phyloP scores from a whole-genome alignment of 92 coral and sea anemone genomes.

The Anthopleura xanthogrammica region DNA sequence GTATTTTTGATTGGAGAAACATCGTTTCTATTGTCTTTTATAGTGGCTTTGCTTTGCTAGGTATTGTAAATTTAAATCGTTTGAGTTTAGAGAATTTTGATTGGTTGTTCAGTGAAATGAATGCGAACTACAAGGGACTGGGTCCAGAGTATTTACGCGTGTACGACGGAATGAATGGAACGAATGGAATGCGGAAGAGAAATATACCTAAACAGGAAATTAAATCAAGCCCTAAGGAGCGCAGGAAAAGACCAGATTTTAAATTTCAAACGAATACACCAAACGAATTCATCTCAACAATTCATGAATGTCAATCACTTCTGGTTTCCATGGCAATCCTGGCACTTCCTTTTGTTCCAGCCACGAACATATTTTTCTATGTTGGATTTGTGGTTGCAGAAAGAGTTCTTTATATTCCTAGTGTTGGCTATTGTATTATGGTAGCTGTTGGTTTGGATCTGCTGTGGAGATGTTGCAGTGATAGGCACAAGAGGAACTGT shows the following conservation, averaged over 20 bases:
- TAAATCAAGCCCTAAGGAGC: constrained; percentile 12
- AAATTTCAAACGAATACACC: constrained; percentile 6
- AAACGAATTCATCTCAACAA: constrained; percentile 11
- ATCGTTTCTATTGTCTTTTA: constrained; percentile 61
- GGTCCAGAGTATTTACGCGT: constrained; percentile 5
- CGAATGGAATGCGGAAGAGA: constrained; percentile 26
- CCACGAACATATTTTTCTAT: constrained; percentile 89
- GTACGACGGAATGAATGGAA: constrained; percentile 21
- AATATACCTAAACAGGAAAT: constrained; percentile 17
- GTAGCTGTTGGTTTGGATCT: constrained; percentile 67
- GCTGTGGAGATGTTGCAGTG: constrained; percentile 51
- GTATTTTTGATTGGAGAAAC: constrained; percentile 67
- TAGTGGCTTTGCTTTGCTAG: constrained; percentile 37
- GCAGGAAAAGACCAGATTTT: neutral
- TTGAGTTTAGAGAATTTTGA: constrained; percentile 29
- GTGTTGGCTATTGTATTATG: constrained; percentile 90
- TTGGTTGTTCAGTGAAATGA: constrained; percentile 8
- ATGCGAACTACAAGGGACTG: constrained; percentile 38
- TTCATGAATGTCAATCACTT: constrained; percentile 38
- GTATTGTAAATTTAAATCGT: constrained; percentile 46
- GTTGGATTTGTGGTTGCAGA: constrained; percentile 98
- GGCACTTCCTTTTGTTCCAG: constrained; percentile 84
- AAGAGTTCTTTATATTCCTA: constrained; percentile 91
- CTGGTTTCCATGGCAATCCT: constrained; percentile 69
- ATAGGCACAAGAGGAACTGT: constrained; percentile 29